Evolutionary conservation across 2,888 invertebrate species (phyloP), one percentile per base, ranked within the genome.

Genomic region (Lymantria monacha): DNA sequence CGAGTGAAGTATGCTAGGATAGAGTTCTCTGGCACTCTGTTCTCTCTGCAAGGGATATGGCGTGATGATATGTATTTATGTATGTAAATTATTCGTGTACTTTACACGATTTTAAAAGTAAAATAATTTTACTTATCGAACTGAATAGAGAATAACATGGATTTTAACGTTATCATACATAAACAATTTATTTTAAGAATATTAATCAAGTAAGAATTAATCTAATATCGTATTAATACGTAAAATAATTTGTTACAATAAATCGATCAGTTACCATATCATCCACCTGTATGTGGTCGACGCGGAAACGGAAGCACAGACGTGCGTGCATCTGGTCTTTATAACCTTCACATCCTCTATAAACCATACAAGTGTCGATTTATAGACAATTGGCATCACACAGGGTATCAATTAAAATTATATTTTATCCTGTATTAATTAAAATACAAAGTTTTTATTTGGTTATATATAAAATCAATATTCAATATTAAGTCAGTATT

Each of bases 261-360:
- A 57, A 57, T 69, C 63, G 66, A 72, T 74, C 67, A 62, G 56
- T 62, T 22, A 57, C 50, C 9, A 10, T 33, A 33, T 33, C 33
- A 33, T 64, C 74, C 78, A 77, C 76, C 76, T 78, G 77, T 65
- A 65, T 51, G 49, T 51, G 53, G 54, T 61, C 48, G 59, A 55
- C 42, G 46, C 62, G 87, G 86, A 85, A 87, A 76, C 87, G 88
- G 89, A 88, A 85, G 82, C 79, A 75, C 80, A 68, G 81, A 82
- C 80, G 82, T 48, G 22, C 54, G 57, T 57, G 71, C 87, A 89
- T 83, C 87, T 89, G 89, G 82, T 80, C 73, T 70, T 69, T 79
- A 69, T 64, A 79, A 77, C 85, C 80, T 76, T 69, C 56, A 72
- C 80, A 81, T 87, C 87, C 88, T 83, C 74, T 73, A 73, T 74